Conservation (phyloP, 2,113 vertebrate species). For the Australoheros scitulus region DNA sequence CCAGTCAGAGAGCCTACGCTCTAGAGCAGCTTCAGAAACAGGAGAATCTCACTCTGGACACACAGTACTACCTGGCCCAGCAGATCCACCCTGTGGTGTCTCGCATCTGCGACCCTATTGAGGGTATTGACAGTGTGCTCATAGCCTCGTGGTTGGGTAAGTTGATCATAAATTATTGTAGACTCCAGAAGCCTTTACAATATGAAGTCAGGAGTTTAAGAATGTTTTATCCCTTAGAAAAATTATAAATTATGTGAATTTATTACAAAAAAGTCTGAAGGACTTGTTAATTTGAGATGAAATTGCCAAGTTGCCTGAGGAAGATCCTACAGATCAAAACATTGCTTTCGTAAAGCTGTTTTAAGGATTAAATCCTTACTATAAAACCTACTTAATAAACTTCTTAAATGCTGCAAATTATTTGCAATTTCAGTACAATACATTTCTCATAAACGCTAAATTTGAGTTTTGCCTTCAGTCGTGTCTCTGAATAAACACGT, state of each 20-base stretch:
- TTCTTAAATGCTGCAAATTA: neutral
- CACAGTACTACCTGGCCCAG: constrained; percentile 95
- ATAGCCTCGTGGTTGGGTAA: constrained; percentile 90
- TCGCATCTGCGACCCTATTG: constrained; percentile 96
- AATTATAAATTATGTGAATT: neutral
- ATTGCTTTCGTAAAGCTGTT: neutral
- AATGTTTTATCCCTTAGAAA: neutral
- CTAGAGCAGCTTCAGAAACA: constrained; percentile 95
- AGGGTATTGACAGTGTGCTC: constrained; percentile 92
- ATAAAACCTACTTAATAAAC: neutral
- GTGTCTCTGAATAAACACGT: neutral
- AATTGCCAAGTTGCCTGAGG: no score
- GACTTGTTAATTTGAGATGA: neutral
- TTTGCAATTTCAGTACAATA: neutral
- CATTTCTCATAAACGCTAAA: neutral
- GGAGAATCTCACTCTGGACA: constrained; percentile 87
- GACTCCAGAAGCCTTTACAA: neutral
- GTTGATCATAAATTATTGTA: neutral
- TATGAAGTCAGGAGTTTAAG: neutral
- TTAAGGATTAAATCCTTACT: neutral
- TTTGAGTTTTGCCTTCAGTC: neutral
- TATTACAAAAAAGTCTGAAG: constrained; percentile 1
- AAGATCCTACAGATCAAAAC: neutral
- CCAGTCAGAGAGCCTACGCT: constrained; percentile 93
- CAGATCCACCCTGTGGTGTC: constrained; percentile 97